Evolutionary conservation across 1,140 invertebrate species (phyloP), one percentile per base, ranked within the genome.

Genomic region (Hyles vespertilio): DNA sequence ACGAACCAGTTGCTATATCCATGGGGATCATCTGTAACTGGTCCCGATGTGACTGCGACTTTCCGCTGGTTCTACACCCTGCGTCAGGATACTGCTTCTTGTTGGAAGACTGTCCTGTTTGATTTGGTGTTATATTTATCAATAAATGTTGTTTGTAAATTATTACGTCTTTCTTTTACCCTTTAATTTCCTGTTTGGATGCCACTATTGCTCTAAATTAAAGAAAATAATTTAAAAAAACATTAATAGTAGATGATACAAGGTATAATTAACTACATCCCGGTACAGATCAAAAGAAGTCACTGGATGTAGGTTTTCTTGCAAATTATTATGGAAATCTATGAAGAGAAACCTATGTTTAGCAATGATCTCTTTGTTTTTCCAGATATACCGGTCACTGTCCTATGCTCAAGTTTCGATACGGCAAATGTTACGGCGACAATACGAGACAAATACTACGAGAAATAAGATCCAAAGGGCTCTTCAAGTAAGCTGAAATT

Each of bases 321-420:
- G 22, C 22, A 22, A 2, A 22, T 22, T 22, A 22, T 22, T 22
- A 22, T 22, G 22, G 22, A 22, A 22, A 22, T 22, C 22, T 22
- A 22, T 22, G 22, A 22, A 22, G 22, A 22, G 2, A 22, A 22
- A 22, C 22, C 22, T 22, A 22, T 22, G 22, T 22, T 22, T 22
- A 22, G 22, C 22, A 22, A 22, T 22, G 22, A 22, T 22, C 22
- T 40, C 36, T 45, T 51, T 46, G 43, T 61, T 40, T 57, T 64
- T 81, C 2, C 84, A 94, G 93, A 59, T 94, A 94, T 69, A 94
- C 93, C 3, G 93, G 93, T n/a, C 93, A 94, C 68, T 94, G 93
- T 86, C 93, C 93, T 45, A 92, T 93, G 43, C 85, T 94, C 32
- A 93, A 93, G 67, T 94, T 94, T 68, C 91, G 92, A 61, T 92